These are phyloP conservation scores for Drosophila prosaltans DNA, from an alignment of 1,140 invertebrate species.

Conservation along the genomic window DNA sequence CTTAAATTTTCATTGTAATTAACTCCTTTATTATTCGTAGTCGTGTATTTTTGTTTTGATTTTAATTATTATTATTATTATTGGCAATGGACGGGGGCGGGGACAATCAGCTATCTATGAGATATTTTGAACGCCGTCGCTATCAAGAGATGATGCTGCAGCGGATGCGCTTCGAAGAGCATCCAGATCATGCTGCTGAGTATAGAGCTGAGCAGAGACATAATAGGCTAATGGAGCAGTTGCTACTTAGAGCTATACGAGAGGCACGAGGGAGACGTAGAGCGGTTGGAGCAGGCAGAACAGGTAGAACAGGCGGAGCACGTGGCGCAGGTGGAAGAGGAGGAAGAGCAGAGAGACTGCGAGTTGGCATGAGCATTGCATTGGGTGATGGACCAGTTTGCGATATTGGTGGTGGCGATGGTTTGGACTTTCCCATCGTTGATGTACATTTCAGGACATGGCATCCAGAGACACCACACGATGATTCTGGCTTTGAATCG, in stretches of 20 bases:
- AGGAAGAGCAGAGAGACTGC: background rate
- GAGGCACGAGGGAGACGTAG: background rate
- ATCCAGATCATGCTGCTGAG: background rate
- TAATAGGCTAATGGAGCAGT: background rate
- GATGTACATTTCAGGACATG: background rate
- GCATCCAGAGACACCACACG: background rate
- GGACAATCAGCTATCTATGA: slow-evolving; percentile 48
- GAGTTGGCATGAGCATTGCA: background rate
- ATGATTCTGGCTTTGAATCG: slow-evolving; percentile 66
- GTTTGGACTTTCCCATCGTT: background rate
- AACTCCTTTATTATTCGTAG: background rate
- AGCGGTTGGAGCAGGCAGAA: background rate
- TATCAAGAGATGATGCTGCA: slow-evolving; percentile 11
- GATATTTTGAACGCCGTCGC: slow-evolving; percentile 13
- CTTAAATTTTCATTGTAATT: background rate
- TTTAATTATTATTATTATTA: background rate
- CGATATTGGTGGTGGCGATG: background rate
- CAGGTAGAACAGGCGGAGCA: background rate
- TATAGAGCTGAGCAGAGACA: background rate
- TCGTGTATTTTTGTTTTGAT: background rate
- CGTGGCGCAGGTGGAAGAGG: background rate
- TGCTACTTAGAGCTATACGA: background rate
- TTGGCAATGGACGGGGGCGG: slow-evolving; percentile 60
- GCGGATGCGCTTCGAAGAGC: background rate
- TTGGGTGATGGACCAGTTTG: background rate